Evolutionary conservation across 2,888 invertebrate genomes (phyloP).

Genomic region (Eilema sororculum): DNA sequence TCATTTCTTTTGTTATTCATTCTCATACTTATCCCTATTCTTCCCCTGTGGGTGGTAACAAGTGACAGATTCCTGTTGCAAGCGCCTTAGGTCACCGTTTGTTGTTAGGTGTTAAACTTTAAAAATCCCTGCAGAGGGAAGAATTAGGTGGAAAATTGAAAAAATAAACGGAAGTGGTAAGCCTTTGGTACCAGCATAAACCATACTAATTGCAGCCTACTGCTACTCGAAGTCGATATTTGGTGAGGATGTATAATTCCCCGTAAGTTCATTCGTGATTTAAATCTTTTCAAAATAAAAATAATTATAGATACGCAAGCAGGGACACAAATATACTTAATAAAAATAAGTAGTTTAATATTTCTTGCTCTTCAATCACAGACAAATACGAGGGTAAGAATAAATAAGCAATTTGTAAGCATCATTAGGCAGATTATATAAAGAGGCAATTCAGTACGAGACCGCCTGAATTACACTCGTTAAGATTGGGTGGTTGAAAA

Average conservation of each 20-base stretch:
- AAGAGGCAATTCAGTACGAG: constrained; percentile 30
- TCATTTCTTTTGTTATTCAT: no score
- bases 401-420: neutral
- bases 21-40: no score
- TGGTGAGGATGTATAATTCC: neutral
- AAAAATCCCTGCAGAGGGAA: neutral
- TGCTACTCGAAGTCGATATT: neutral
- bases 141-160: neutral
- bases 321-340: neutral
- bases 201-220: neutral
- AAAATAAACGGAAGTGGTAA: neutral
- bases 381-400: neutral
- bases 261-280: neutral
- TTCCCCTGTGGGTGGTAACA: neutral
- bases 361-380: neutral
- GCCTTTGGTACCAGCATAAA: neutral
- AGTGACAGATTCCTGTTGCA: neutral
- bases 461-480: neutral
- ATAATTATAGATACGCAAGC: neutral
- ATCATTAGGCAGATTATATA: constrained; percentile 16
- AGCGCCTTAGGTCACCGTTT: neutral
- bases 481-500: neutral
- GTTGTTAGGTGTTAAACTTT: no score
- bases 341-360: neutral
- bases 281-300: neutral